Conservation (phyloP, 2,888 invertebrate species). For the Erebia aethiops region DNA sequence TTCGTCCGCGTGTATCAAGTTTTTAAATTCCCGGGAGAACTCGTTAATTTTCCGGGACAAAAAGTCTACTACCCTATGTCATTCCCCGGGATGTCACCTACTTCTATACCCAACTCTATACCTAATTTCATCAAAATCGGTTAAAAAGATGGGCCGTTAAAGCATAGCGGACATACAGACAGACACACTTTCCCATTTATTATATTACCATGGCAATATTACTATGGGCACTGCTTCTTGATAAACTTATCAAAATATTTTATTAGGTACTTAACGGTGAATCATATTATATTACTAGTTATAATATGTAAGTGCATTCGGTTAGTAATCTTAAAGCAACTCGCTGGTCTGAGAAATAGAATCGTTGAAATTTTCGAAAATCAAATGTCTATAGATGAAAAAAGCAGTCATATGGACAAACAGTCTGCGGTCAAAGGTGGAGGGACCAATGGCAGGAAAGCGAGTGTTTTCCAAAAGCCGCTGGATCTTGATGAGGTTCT, state of each 20-base stretch:
- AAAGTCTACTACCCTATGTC: too few species aligned
- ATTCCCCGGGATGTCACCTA: too few species aligned
- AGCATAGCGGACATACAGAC: too few species aligned
- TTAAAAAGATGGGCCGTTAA: too few species aligned
- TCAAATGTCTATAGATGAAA: background rate
- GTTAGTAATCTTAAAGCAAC: background rate
- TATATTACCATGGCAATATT: too few species aligned
- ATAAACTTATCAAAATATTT: conserved; percentile 4
- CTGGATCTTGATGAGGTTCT: conserved; percentile 15
- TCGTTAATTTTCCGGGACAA: too few species aligned
- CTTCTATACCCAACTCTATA: too few species aligned
- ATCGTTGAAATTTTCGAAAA: background rate
- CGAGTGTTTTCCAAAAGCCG: conserved; percentile 1
- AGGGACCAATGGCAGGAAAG: background rate
- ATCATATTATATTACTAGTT: background rate
- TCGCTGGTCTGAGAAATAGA: background rate
- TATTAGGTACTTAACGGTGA: background rate
- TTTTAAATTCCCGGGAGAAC: too few species aligned
- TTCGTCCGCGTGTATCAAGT: too few species aligned
- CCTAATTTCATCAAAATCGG: too few species aligned
- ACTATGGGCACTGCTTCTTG: background rate
- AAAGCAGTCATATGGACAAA: background rate
- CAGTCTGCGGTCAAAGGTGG: background rate
- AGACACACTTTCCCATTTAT: too few species aligned
- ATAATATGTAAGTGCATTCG: background rate